A percentile compares a stretch with the other conserved stretches of the same genome.
Conservation (phyloP, 2,113 vertebrate genomes). For the Panthera leo region DNA sequence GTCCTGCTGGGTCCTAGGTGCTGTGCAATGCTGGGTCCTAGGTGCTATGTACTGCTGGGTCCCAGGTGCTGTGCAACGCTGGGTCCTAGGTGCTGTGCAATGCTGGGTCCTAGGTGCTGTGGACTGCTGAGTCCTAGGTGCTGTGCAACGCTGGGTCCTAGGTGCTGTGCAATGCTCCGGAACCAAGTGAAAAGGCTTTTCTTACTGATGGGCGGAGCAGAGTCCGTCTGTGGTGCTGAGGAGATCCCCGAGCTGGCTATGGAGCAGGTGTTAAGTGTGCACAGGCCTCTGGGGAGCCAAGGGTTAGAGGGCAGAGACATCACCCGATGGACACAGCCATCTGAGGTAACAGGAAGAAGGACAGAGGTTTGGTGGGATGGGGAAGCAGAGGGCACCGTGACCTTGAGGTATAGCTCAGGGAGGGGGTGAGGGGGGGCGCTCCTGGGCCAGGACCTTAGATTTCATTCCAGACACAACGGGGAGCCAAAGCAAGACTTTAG, state of each 20-base stretch:
- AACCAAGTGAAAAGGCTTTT: not conserved
- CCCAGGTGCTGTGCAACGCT: accelerated
- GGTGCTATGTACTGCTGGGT: accelerated
- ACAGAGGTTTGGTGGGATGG: accelerated
- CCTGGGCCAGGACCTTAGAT: not conserved
- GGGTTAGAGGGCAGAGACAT: not conserved
- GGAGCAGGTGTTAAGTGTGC: not conserved
- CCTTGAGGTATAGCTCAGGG: too few species aligned
- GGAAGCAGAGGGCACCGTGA: not conserved
- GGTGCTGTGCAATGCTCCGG: accelerated
- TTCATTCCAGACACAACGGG: not conserved
- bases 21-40: not conserved
- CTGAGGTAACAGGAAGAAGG: accelerated
- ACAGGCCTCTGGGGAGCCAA: not conserved
- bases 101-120: accelerated
- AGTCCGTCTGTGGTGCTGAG: not conserved
- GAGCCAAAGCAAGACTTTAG: not conserved
- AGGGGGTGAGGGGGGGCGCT: accelerated
- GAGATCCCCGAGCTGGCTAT: accelerated
- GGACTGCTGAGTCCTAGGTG: not conserved
- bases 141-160: not conserved
- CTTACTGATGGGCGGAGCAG: not conserved
- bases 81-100: not conserved
- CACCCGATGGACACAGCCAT: accelerated
- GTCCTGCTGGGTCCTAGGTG: not conserved